A percentile compares a stretch with the other conserved stretches of the same genome.
These are phyloP conservation scores for Geococcyx californianus DNA, from an alignment of 2,113 vertebrate species.

Conservation along the genomic window DNA sequence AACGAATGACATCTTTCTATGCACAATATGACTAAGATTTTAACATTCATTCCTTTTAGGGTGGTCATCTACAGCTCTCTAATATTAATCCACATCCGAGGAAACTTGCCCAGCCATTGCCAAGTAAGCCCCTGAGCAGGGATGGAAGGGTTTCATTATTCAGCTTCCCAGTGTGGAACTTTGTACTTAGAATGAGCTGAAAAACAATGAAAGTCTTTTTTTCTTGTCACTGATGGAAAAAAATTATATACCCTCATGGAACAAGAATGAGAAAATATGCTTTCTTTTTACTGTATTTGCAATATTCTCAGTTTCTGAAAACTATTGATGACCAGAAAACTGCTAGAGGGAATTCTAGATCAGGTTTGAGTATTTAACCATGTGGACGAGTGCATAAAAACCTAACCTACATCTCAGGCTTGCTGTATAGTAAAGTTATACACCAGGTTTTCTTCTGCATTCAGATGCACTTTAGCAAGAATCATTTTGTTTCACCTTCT, in stretches of 20 bases:
- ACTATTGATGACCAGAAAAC: neutral
- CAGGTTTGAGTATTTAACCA: neutral
- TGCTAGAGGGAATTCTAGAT: neutral
- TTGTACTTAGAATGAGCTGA: constrained; percentile 15
- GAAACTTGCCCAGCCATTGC: neutral
- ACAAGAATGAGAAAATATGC: neutral
- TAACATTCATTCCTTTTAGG: neutral
- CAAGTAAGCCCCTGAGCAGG: neutral
- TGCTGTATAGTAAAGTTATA: neutral
- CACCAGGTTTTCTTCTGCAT: neutral
- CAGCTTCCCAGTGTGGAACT: neutral
- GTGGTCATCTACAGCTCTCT: neutral
- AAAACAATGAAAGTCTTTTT: constrained; percentile 32
- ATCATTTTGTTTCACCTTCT: neutral
- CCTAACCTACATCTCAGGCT: neutral
- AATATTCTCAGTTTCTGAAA: constrained; percentile 9
- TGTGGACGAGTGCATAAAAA: neutral
- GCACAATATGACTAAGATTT: neutral
- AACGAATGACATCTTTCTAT: neutral
- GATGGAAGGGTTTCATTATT: constrained; percentile 34
- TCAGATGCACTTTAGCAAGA: neutral
- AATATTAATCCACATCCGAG: neutral
- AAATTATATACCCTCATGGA: neutral
- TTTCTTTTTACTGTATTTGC: neutral
- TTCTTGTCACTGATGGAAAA: constrained; percentile 29